Conservation (phyloP, 2,797 vertebrate species). For the Kryptopterus vitreolus region DNA sequence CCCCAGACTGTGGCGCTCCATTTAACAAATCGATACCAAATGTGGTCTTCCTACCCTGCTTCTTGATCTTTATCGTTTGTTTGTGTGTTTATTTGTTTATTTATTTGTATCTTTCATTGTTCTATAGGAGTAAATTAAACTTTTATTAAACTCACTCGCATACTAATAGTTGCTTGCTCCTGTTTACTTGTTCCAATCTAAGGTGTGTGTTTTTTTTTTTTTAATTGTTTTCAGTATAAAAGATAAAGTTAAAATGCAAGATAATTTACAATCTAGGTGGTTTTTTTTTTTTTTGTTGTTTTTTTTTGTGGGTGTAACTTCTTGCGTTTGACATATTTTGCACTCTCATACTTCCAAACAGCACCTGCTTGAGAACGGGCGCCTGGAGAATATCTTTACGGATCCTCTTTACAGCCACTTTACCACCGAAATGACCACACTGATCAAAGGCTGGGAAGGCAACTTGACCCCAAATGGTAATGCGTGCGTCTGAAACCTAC, state of each 20-base stretch:
- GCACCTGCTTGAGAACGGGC: conserved; percentile 94
- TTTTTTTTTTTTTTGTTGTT: too few species aligned
- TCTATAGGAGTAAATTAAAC: neutral
- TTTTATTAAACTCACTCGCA: neutral
- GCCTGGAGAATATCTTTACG: conserved; percentile 97
- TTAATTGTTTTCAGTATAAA: neutral
- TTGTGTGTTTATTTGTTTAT: too few species aligned
- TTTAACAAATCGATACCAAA: neutral
- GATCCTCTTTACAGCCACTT: conserved; percentile 89
- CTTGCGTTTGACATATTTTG: conserved; percentile 33
- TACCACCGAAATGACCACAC: conserved; percentile 86
- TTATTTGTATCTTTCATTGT: neutral
- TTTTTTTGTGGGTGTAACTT: neutral
- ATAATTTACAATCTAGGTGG: neutral
- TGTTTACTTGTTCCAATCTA: neutral
- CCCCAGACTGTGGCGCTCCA: neutral
- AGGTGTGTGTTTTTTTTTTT: neutral
- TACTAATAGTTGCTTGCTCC: neutral
- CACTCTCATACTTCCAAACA: conserved; percentile 56
- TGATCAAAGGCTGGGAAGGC: conserved; percentile 88
- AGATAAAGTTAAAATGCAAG: neutral
- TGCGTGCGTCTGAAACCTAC: conserved; percentile 18
- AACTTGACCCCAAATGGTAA: conserved; percentile 85
- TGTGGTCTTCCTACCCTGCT: neutral
- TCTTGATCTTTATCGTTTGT: neutral